Evolutionary conservation across 2,113 vertebrate genomes (phyloP), one percentile per base, ranked within the genome.

Genomic region (Dendropsophus ebraccatus): DNA sequence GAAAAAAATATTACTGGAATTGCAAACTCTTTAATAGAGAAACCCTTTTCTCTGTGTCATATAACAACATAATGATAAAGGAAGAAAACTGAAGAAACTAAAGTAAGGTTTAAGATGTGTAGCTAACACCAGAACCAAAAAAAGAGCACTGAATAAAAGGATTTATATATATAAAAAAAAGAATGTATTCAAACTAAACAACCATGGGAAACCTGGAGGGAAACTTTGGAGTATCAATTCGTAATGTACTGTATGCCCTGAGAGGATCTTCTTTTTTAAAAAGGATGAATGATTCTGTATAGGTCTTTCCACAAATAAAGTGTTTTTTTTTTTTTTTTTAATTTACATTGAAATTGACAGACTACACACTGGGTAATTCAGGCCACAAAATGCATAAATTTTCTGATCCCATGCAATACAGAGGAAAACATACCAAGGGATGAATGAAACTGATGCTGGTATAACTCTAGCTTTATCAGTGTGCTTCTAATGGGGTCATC

Each of bases 21-120:
- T 74, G 23, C 9, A 37, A 25, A 9, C 23, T 72, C 25, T 54
- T 21, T 52, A 13, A 19, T 54, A 50, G 25, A 28, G 25, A 30
- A 76, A 50, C 74, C 17, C 14, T 25, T 25, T 77, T 77, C n/a
- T 49, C 74, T 0, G 14, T 77, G 74, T 77, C 74, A 77, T 30
- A 52, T 23, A 77, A 50, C 52, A 45, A 54, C 49, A 77, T 25
- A 25, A 77, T 50, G 50, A 25, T 17, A 14, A 52, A 50, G 32
- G 35, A 72, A 41, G 69, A 19, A 41, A 35, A 19, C 19, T 41
- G 35, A 19, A 72, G 41, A 72, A 21, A 41, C 49, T 30, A 77
- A 77, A 54, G n/a, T 28, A 32, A 54, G 74, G 28, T 32, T 77
- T 21, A 25, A 41, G 28, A 54, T 54, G 28, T 54, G 14, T 30